These are phyloP conservation scores for Cryptocephalus primarius DNA, from an alignment of 2,888 invertebrate genomes.

Conservation along the genomic window DNA sequence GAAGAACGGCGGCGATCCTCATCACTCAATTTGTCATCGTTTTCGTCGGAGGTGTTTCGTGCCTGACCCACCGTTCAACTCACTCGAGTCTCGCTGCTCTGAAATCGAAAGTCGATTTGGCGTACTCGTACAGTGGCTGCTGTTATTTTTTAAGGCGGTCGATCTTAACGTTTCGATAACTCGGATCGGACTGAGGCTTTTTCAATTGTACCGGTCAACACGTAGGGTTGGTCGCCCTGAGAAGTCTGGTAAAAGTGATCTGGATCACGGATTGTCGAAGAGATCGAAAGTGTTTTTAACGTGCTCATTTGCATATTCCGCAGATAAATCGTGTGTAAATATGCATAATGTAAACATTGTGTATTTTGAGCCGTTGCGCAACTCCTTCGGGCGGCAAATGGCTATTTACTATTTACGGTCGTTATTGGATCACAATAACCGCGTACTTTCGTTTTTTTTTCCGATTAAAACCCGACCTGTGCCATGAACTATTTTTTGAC, in stretches of 20 bases:
- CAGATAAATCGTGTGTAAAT: no score
- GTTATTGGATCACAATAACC: no score
- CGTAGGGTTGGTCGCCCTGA: slow-evolving; percentile 13
- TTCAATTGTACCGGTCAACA: slow-evolving; percentile 6
- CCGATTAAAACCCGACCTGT: no score
- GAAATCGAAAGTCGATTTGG: not conserved
- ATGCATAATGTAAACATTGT: no score
- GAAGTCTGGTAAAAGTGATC: not conserved
- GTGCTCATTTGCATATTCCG: no score
- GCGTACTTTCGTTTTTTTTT: no score
- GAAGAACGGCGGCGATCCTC: slow-evolving; percentile 2
- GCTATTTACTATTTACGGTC: no score
- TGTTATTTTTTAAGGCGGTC: slow-evolving; percentile 14
- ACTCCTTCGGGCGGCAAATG: no score
- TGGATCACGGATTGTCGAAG: not conserved
- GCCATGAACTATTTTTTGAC: no score
- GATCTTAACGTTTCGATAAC: slow-evolving; percentile 25
- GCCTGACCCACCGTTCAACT: slow-evolving; percentile 1
- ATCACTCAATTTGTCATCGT: slow-evolving; percentile 3
- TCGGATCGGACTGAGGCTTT: slow-evolving; percentile 23
- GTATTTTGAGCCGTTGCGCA: no score
- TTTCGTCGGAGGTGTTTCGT: slow-evolving; percentile 1
- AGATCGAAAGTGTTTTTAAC: no score
- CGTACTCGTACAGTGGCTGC: no score
- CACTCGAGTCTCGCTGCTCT: not conserved